Conservation (phyloP, 2,113 vertebrate species). For the Sylvia atricapilla region DNA sequence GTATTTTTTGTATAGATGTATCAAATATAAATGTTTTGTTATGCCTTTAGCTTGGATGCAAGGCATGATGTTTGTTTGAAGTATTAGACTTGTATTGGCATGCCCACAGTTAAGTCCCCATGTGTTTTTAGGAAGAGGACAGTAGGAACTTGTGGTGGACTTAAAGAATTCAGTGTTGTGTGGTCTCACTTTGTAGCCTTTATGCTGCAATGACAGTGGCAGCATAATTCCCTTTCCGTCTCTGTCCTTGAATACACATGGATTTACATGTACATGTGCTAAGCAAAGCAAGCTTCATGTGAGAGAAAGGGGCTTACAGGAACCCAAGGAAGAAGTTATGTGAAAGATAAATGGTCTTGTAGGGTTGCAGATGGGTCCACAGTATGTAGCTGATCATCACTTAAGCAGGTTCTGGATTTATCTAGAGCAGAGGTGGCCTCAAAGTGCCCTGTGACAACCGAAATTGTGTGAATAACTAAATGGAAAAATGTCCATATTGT, state of each 20-base stretch:
- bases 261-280: accelerated
- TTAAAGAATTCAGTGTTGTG: background rate
- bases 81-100: background rate
- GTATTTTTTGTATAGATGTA: background rate
- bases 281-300: background rate
- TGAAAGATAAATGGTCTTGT: background rate
- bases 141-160: background rate
- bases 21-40: background rate
- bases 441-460: background rate
- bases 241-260: background rate
- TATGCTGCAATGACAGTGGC: background rate
- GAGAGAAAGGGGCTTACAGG: background rate
- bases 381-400: background rate
- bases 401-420: background rate
- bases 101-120: background rate
- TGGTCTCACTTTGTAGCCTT: background rate
- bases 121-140: background rate
- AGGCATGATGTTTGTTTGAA: background rate
- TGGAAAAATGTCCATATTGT: background rate
- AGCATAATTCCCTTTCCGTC: background rate
- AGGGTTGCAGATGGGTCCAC: background rate
- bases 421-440: background rate
- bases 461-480: background rate
- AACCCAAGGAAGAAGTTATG: background rate
- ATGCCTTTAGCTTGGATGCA: background rate